Base-by-base conservation (phyloP, 37 sponge, comb jelly and placozoan genomes). In the Eunapius fragilis region DNA sequence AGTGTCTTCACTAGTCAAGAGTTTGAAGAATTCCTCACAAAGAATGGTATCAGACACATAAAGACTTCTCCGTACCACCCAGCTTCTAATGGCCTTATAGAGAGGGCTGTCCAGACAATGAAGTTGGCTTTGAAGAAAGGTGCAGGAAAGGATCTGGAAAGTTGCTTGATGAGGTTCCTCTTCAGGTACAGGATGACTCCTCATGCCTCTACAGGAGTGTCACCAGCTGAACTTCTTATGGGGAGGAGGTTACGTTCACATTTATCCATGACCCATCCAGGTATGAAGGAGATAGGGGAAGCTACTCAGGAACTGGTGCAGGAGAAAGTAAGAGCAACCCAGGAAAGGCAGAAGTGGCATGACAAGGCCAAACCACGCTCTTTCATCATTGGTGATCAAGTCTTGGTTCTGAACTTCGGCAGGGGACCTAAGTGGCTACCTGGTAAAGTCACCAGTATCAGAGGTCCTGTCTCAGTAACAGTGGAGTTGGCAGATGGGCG, bases 31-130 rank as follows among this genome's bases (percentile, higher is more conserved):
- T 58, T 58, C 58, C 58, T 76, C 33, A 76, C 30, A 47, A 76
- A 76, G 37, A 76, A 76, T 76, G 77, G 77, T 76, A 76, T 76
- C 37, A 76, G 33, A 36, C 77, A 76, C 77, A 25, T 76, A 26
- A 31, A 35, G 58, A 58, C 58, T 58, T 58, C 58, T 58, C 78
- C 45, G 19, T 77, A 77, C 33, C 78, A 77, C 78, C 78, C 78
- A 36, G 37, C 78, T 36, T 77, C 78, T 27, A 77, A 77, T 35
- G 78, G 78, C 34, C 37, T 45, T 35, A 36, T 35, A 11, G 80
- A 80, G 69, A 47, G 80, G 80, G 80, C 80, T 24, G 71, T 82
- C 24, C 83, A 70, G 72, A 82, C 83, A n/a, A 71, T 82, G 34
- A 82, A 82, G 73, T n/a, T 30, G n/a, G 71, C 37, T 19, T 31